Evolutionary conservation across 1,140 invertebrate species (phyloP).

Genomic region (Phthorimaea operculella): DNA sequence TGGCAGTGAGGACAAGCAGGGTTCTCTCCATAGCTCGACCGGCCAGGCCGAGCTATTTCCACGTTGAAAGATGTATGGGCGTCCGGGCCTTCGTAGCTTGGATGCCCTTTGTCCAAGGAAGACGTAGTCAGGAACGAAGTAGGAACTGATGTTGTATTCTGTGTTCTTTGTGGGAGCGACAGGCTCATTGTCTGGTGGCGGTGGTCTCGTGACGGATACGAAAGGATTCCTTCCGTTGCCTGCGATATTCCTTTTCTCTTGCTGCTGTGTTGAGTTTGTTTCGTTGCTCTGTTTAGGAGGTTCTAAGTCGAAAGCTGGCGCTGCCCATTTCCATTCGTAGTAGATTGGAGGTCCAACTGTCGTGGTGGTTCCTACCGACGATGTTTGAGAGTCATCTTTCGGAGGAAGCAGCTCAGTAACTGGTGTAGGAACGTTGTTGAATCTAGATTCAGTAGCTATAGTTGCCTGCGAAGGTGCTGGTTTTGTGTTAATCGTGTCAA

Average conservation of each 20-base stretch:
- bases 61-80: slow-evolving; percentile 70
- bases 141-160: slow-evolving; percentile 56
- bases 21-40: slow-evolving; percentile 70
- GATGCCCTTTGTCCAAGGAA: slow-evolving; percentile 68
- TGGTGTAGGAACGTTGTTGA: slow-evolving; percentile 27
- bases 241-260: slow-evolving; percentile 15
- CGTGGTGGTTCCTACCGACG: slow-evolving; percentile 47
- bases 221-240: slow-evolving; percentile 36
- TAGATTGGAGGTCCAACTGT: slow-evolving; percentile 72
- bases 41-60: slow-evolving; percentile 59
- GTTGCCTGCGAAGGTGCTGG: slow-evolving; percentile 17
- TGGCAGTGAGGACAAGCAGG: slow-evolving; percentile 70
- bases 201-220: slow-evolving; percentile 30
- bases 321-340: slow-evolving; percentile 73
- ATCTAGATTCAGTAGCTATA: slow-evolving; percentile 7
- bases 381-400: slow-evolving; percentile 33
- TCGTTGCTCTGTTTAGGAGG: slow-evolving; percentile 56
- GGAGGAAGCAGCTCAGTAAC: slow-evolving; percentile 46
- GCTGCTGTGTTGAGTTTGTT: slow-evolving; percentile 23
- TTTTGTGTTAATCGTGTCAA: slow-evolving; percentile 45
- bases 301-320: slow-evolving; percentile 68
- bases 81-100: slow-evolving; percentile 66
- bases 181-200: slow-evolving; percentile 24
- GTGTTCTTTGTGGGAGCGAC: slow-evolving; percentile 37
- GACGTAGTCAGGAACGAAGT: slow-evolving; percentile 69